phyloP scores from a whole-genome alignment of 1,140 invertebrate species.

The Stegodyphus dumicola region DNA sequence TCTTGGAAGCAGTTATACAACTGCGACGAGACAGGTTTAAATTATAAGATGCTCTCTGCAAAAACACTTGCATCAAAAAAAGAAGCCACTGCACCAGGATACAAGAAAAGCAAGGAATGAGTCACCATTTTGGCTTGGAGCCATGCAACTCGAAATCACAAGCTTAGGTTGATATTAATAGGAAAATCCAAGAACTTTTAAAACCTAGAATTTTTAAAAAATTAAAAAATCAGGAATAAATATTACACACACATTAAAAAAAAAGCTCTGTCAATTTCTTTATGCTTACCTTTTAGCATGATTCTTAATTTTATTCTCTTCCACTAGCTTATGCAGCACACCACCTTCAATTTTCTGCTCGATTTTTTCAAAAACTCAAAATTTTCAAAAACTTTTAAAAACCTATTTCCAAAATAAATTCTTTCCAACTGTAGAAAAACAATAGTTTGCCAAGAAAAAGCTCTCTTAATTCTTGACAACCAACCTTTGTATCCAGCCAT shows the following conservation, averaged over 20 bases:
- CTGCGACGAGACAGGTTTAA: not conserved
- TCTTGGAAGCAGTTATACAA: not conserved
- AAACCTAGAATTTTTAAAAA: constrained; percentile 19
- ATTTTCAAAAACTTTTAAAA: not conserved
- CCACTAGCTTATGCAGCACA: not conserved
- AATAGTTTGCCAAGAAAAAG: not conserved
- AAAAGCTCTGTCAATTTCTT: constrained; percentile 15
- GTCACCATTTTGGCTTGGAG: constrained; percentile 3
- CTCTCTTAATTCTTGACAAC: constrained; percentile 5
- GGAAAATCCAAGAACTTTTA: not conserved
- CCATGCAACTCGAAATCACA: not conserved
- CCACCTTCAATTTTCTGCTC: constrained; percentile 1
- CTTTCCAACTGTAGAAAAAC: constrained; percentile 6
- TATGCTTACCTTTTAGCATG: constrained; percentile 5
- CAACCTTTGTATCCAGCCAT: not conserved
- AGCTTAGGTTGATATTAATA: not conserved
- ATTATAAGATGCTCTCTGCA: constrained; percentile 4
- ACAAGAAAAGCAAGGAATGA: not conserved
- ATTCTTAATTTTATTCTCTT: no score
- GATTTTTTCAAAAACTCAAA: no score
- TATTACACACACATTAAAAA: constrained; percentile 7
- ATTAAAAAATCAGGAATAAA: not conserved
- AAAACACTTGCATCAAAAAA: constrained; percentile 19
- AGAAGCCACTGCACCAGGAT: constrained; percentile 10
- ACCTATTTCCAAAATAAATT: constrained; percentile 9